Conservation (phyloP, 2,888 invertebrate genomes). For the Athalia cordata region DNA sequence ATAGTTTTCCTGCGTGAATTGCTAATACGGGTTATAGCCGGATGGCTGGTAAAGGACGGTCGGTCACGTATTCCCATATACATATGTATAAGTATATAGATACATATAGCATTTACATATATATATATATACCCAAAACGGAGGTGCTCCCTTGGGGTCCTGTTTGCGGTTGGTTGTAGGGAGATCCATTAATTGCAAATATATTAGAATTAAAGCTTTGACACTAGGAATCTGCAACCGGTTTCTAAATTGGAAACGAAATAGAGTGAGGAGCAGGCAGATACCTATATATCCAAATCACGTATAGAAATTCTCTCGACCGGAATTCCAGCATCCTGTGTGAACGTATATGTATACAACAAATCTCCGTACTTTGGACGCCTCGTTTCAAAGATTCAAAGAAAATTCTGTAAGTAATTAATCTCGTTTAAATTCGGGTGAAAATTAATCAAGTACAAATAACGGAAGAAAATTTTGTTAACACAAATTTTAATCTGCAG, state of each 20-base stretch:
- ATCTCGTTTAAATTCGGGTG: no score
- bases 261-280: background rate
- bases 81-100: no score
- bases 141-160: slow-evolving; percentile 3
- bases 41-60: no score
- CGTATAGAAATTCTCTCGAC: background rate
- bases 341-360: no score
- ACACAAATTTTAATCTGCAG: no score
- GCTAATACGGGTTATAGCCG: background rate
- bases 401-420: no score
- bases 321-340: background rate
- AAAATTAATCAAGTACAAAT: no score
- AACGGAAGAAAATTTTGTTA: no score
- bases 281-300: no score
- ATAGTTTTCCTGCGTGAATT: background rate
- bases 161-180: slow-evolving; percentile 17
- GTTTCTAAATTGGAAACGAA: slow-evolving; percentile 18
- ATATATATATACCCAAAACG: background rate
- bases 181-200: slow-evolving; percentile 31
- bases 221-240: slow-evolving; percentile 9
- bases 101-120: background rate
- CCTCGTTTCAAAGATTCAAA: no score
- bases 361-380: no score
- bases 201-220: slow-evolving; percentile 32
- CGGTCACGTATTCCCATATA: no score